Evolutionary conservation across 2,797 vertebrate genomes (phyloP).

Genomic region (Erpetoichthys calabaricus): DNA sequence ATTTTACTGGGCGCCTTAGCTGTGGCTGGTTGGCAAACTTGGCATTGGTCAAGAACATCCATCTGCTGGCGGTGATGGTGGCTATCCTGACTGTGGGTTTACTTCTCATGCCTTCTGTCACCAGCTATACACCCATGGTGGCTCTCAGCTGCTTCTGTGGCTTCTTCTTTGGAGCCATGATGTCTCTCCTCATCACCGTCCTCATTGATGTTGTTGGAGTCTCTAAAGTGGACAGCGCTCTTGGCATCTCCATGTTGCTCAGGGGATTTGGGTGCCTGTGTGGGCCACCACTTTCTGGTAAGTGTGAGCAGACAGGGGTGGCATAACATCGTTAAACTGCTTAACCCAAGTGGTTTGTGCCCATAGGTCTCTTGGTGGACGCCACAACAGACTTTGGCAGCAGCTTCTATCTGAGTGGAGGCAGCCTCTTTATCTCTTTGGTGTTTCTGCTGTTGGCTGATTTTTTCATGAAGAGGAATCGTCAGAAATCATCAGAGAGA

Average conservation of each 20-base stretch:
- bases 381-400: conserved; percentile 20
- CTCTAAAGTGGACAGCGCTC: conserved; percentile 35
- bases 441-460: conserved; percentile 38
- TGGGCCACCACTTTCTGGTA: conserved; percentile 42
- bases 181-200: conserved; percentile 38
- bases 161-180: conserved; percentile 43
- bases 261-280: conserved; percentile 37
- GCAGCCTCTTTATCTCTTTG: conserved; percentile 28
- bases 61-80: conserved; percentile 34
- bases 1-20: conserved; percentile 35
- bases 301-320: no score
- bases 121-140: conserved; percentile 30
- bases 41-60: conserved; percentile 39
- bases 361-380: conserved; percentile 45
- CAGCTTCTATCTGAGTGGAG: conserved; percentile 41
- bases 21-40: conserved; percentile 44
- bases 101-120: conserved; percentile 36
- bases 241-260: conserved; percentile 48
- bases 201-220: conserved; percentile 44
- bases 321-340: not conserved
- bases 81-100: conserved; percentile 31
- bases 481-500: no score
- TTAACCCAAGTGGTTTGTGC: not conserved
- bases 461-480: conserved; percentile 23
- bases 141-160: conserved; percentile 32